Evolutionary conservation across 2,797 vertebrate genomes (phyloP), one percentile per base, ranked within the genome.

Genomic region (Saxicola maurus): DNA sequence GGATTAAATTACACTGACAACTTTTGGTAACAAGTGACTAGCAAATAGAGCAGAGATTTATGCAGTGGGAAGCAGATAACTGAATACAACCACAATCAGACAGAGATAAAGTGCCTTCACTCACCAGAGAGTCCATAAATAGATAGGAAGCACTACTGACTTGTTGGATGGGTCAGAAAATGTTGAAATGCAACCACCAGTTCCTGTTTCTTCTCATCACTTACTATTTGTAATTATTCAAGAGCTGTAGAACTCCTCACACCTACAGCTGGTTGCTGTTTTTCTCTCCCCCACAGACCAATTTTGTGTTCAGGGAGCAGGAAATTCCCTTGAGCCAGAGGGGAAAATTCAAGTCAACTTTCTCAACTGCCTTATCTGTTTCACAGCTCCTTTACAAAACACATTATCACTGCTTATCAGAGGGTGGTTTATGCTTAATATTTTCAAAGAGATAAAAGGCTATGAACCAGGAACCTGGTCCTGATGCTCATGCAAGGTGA

Each of bases 361-460:
- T 86, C 31, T 71, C 56, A 71, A 57, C 35, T 42, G 17, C 33
- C 31, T 84, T 82, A 69, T 77, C 61, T 65, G 6, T 55, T 65
- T 60, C 84, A 77, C 59, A 82, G 10, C 23, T 65, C 28, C 49
- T 65, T 79, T 51, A 46, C 53, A 77, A 88, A 86, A 82, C 42
- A 18, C 8, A 10, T 2, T 68, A 57, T 77, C 46, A 7, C 20
- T 61, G 38, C 59, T 69, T 89, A 92, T 84, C 87, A 77, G 53
- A 73, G 33, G 18, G 57, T 68, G 46, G 31, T 71, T 95, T 66
- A 37, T 35, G 53, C 61, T 80, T 55, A 76, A 40, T 71, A 37
- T 82, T 94, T 94, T 80, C 72, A 71, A 57, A 71, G 61, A 55
- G 23, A 69, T 79, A 76, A 91, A 91, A 82, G 84, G 57, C 67